Percentiles rank a stretch among this genome's conserved stretches.
phyloP scores from a whole-genome alignment of 2,888 invertebrate species.

The Plusia festucae region DNA sequence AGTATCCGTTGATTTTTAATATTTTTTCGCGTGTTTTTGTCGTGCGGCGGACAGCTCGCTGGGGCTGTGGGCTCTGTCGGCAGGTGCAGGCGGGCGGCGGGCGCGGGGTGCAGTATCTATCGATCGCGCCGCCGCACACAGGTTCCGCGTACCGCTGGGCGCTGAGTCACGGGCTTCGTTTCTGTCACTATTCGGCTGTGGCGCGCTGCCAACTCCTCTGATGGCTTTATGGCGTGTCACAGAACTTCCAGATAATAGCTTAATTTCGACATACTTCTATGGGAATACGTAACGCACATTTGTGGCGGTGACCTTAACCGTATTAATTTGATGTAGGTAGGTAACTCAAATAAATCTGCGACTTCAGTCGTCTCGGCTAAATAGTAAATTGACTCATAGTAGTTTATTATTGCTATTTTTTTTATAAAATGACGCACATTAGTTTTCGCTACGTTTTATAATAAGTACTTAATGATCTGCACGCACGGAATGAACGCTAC shows the following conservation, averaged over 20 bases:
- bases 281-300: constrained; percentile 33
- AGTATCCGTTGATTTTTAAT: constrained; percentile 61
- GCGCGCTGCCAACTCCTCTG: constrained; percentile 80
- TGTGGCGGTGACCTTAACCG: constrained; percentile 34
- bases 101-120: constrained; percentile 81
- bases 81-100: constrained; percentile 71
- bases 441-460: neutral
- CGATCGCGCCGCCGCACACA: constrained; percentile 85
- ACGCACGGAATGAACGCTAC: constrained; percentile 28
- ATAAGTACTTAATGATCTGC: constrained; percentile 12
- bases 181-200: constrained; percentile 76
- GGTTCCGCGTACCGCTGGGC: constrained; percentile 68
- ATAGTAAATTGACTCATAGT: no score
- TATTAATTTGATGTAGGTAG: constrained; percentile 14
- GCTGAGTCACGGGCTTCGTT: constrained; percentile 80
- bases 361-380: neutral
- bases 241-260: constrained; percentile 71
- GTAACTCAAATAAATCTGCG: constrained; percentile 15
- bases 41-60: constrained; percentile 66
- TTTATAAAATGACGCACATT: no score
- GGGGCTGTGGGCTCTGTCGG: constrained; percentile 68
- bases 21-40: constrained; percentile 64
- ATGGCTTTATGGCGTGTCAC: constrained; percentile 77
- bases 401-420: no score
- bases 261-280: constrained; percentile 63